Evolutionary conservation across 2,797 vertebrate species (phyloP).

Genomic region (Rallus crepitans): DNA sequence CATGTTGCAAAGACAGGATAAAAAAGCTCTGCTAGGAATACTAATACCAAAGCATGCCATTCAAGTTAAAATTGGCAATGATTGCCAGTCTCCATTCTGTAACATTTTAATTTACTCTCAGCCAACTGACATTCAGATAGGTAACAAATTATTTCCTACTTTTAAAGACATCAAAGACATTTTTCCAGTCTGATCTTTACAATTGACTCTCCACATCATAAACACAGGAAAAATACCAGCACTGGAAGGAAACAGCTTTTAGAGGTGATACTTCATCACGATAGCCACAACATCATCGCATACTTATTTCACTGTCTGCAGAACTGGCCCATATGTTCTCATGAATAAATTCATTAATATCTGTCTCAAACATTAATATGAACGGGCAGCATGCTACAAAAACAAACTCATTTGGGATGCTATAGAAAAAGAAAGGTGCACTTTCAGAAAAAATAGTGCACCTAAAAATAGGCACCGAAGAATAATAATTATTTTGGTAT

Average conservation of each 20-base stretch:
- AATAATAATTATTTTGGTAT: not conserved
- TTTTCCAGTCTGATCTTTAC: not conserved
- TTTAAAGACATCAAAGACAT: constrained; percentile 14
- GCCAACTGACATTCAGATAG: constrained; percentile 27
- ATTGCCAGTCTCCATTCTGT: not conserved
- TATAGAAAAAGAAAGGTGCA: not conserved
- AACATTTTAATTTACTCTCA: constrained; percentile 43
- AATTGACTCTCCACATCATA: not conserved
- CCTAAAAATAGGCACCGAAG: not conserved
- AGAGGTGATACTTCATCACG: not conserved
- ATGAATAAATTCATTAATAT: constrained; percentile 14
- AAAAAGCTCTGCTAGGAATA: not conserved
- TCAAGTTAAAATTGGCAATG: constrained; percentile 1
- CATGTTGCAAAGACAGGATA: not conserved
- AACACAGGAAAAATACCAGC: not conserved
- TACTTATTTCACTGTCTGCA: not conserved
- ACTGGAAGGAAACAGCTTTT: not conserved
- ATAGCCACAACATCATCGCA: not conserved
- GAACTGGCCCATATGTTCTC: not conserved
- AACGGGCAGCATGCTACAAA: not conserved
- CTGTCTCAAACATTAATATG: not conserved
- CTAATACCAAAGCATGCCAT: not conserved
- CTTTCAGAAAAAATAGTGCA: not conserved
- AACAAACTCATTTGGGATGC: not conserved
- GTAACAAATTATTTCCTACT: constrained; percentile 11